These are phyloP conservation scores for Aporophyla nigra DNA, from an alignment of 2,888 invertebrate genomes.

Conservation along the genomic window DNA sequence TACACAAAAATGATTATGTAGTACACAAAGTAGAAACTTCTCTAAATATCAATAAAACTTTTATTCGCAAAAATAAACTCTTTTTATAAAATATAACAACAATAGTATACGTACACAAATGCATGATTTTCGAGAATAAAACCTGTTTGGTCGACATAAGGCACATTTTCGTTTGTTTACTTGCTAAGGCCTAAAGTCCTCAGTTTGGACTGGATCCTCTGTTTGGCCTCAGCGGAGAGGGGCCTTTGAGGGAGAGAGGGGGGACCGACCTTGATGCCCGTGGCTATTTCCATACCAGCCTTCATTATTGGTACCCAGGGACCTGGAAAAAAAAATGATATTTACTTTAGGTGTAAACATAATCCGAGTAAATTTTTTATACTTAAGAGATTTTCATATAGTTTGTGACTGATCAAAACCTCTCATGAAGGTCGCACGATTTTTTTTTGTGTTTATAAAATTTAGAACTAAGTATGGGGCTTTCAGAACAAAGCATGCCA, in stretches of 20 bases:
- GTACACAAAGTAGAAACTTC: too few species aligned
- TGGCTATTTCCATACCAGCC: slow-evolving; percentile 92
- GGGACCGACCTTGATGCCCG: slow-evolving; percentile 92
- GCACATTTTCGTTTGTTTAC: slow-evolving; percentile 45
- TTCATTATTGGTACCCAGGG: slow-evolving; percentile 94
- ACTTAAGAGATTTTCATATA: neutral
- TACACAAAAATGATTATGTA: neutral
- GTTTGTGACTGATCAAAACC: neutral
- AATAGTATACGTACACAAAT: slow-evolving; percentile 28
- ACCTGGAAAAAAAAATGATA: slow-evolving; percentile 83
- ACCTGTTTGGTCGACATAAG: neutral
- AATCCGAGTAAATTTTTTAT: neutral
- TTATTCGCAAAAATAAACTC: slow-evolving; percentile 19
- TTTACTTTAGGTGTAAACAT: neutral
- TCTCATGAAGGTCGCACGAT: too few species aligned
- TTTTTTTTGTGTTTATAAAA: neutral
- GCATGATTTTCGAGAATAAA: slow-evolving; percentile 36
- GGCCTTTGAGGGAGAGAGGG: slow-evolving; percentile 91
- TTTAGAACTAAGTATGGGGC: neutral
- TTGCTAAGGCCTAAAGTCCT: slow-evolving; percentile 71
- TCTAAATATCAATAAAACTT: slow-evolving; percentile 3
- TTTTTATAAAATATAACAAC: slow-evolving; percentile 17
- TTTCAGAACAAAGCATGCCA: neutral
- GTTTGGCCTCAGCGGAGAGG: slow-evolving; percentile 83
- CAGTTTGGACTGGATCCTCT: slow-evolving; percentile 80